phyloP scores from a whole-genome alignment of 1,140 invertebrate genomes.

The Camponotus pennsylvanicus region DNA sequence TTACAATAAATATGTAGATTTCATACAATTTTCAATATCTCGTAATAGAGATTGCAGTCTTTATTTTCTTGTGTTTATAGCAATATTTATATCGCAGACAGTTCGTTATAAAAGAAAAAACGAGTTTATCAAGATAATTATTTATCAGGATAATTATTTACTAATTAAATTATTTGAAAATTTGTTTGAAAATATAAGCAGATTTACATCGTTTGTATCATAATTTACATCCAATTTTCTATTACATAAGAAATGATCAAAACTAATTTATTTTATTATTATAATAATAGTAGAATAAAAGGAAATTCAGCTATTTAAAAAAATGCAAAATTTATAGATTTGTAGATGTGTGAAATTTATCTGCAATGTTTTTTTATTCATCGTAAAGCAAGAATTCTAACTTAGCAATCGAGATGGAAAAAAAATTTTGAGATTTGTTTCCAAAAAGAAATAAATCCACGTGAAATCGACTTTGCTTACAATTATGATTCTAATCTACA shows the following conservation, averaged over 20 bases:
- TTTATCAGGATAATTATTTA: not conserved
- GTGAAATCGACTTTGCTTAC: not conserved
- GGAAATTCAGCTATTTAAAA: no score
- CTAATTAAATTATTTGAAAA: not conserved
- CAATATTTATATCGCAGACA: slow-evolving; percentile 11
- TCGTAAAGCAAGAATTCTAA: no score
- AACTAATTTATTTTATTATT: not conserved
- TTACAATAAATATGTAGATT: slow-evolving; percentile 38
- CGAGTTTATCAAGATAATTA: not conserved
- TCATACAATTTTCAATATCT: not conserved
- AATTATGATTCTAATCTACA: not conserved
- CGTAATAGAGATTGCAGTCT: not conserved
- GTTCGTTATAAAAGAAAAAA: not conserved
- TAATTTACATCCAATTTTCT: not conserved
- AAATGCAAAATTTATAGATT: not conserved
- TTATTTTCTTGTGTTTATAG: not conserved
- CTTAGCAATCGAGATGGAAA: not conserved
- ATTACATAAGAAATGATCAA: not conserved
- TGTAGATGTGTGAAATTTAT: not conserved
- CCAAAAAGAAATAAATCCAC: not conserved
- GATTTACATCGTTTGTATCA: not conserved
- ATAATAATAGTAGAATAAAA: no score
- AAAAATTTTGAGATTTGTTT: not conserved
- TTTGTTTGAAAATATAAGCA: not conserved
- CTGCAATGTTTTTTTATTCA: not conserved